Percentiles rank a stretch among this genome's conserved stretches.
Evolutionary conservation across 1,140 invertebrate genomes (phyloP).

Genomic region (Sogatella furcifera): DNA sequence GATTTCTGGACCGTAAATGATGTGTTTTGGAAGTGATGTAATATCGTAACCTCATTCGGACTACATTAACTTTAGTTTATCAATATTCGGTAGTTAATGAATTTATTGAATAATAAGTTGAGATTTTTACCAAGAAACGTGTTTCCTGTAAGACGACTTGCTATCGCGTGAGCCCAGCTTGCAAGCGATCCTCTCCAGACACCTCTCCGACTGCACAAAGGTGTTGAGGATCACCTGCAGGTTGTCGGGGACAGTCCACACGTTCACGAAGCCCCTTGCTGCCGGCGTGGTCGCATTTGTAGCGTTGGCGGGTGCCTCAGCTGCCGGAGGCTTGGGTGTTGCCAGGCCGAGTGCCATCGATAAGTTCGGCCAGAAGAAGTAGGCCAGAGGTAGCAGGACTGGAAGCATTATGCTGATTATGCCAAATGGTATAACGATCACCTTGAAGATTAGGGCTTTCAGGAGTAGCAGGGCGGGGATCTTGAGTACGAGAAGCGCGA

Average conservation of each 20-base stretch:
- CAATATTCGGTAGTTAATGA: too few species aligned
- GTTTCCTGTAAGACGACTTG: conserved; percentile 14
- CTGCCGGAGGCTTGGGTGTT: conserved; percentile 7
- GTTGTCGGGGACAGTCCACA: not conserved
- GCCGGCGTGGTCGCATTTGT: conserved; percentile 3
- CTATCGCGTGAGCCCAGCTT: conserved; percentile 15
- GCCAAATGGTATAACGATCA: conserved; percentile 14
- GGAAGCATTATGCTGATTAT: conserved; percentile 15
- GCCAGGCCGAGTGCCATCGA: conserved; percentile 9
- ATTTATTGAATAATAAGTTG: too few species aligned
- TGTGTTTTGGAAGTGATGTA: too few species aligned
- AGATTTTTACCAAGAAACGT: conserved; percentile 16
- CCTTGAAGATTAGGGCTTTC: conserved; percentile 17
- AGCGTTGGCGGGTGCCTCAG: not conserved
- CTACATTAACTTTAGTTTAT: too few species aligned
- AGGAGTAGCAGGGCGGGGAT: conserved; percentile 17
- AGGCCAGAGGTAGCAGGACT: conserved; percentile 12
- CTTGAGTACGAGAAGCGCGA: conserved; percentile 17
- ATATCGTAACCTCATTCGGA: too few species aligned
- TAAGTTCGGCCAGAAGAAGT: conserved; percentile 11
- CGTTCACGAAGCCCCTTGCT: not conserved
- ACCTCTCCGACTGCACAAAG: conserved; percentile 16
- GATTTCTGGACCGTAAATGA: too few species aligned
- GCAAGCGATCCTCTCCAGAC: conserved; percentile 20
- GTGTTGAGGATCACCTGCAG: conserved; percentile 9